Percentiles rank a stretch among this genome's conserved stretches.
Conservation (phyloP, 2,888 invertebrate species). For the Melanotus villosus region DNA sequence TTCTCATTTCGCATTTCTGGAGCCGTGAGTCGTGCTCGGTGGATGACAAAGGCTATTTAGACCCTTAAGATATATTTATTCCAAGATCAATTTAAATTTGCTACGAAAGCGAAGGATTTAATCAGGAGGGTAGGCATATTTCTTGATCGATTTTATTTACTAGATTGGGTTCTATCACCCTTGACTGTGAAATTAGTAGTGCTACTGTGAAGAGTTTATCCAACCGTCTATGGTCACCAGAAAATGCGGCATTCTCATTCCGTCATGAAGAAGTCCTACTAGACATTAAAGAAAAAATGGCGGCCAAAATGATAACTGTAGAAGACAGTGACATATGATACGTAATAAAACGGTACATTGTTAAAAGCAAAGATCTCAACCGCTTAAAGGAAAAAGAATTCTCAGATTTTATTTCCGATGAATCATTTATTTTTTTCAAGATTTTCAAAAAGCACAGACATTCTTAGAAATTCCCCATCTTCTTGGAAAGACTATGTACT, state of each 20-base stretch:
- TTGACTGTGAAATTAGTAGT: neutral
- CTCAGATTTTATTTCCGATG: neutral
- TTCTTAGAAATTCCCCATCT: too few relatives aligned
- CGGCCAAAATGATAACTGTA: neutral
- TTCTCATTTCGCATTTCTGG: neutral
- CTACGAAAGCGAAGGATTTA: neutral
- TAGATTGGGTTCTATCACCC: too few relatives aligned
- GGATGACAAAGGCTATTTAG: neutral
- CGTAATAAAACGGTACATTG: neutral
- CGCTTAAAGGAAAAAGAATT: neutral
- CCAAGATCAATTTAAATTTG: neutral
- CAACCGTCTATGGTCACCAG: neutral
- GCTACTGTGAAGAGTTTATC: neutral
- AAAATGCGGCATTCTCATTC: neutral
- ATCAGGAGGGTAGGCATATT: neutral
- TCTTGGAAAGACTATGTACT: neutral
- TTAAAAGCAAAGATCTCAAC: neutral
- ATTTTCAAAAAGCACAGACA: neutral
- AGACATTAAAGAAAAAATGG: neutral
- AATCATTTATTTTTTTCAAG: constrained; percentile 1
- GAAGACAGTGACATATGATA: neutral
- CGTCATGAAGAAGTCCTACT: neutral
- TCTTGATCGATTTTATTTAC: neutral
- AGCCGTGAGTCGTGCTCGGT: neutral
- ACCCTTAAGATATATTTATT: neutral